Evolutionary conservation across 1,140 invertebrate species (phyloP).

Genomic region (Helicoverpa armigera): DNA sequence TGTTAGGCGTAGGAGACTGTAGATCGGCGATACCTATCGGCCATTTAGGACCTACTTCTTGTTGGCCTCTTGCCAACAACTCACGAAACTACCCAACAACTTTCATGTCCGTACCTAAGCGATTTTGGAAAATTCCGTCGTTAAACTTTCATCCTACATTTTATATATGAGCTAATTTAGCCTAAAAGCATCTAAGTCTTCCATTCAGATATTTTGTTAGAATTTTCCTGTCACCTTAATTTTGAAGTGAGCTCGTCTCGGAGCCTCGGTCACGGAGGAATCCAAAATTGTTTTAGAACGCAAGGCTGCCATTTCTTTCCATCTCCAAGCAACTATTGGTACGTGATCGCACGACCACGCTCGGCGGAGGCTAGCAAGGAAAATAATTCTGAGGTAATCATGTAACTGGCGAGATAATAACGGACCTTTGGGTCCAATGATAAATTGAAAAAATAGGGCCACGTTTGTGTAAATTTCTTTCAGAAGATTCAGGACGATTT

Average conservation of each 20-base stretch:
- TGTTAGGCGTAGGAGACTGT: not conserved
- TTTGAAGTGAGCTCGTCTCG: not conserved
- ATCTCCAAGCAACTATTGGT: conserved; percentile 30
- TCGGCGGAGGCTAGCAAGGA: not conserved
- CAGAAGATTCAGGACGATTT: conserved; percentile 1
- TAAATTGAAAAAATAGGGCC: conserved; percentile 35
- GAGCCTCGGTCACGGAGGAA: not conserved
- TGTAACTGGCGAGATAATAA: conserved; percentile 27
- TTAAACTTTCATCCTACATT: too few relatives aligned
- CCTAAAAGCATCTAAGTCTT: too few relatives aligned
- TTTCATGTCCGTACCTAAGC: too few relatives aligned
- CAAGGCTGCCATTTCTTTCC: conserved; percentile 22
- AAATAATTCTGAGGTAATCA: conserved; percentile 33
- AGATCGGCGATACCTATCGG: not conserved
- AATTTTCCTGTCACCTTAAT: conserved; percentile 2
- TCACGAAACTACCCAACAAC: too few relatives aligned
- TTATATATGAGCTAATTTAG: too few relatives aligned
- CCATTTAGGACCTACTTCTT: not conserved
- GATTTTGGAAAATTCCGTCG: too few relatives aligned
- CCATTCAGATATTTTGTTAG: not conserved
- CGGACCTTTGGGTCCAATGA: conserved; percentile 29
- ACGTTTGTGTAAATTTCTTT: conserved; percentile 29
- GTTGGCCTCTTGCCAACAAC: not conserved
- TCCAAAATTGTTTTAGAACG: conserved; percentile 18
- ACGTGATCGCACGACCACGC: conserved; percentile 24